phyloP scores from a whole-genome alignment of 2,797 vertebrate genomes.

The Gymnopithys bicolor region DNA sequence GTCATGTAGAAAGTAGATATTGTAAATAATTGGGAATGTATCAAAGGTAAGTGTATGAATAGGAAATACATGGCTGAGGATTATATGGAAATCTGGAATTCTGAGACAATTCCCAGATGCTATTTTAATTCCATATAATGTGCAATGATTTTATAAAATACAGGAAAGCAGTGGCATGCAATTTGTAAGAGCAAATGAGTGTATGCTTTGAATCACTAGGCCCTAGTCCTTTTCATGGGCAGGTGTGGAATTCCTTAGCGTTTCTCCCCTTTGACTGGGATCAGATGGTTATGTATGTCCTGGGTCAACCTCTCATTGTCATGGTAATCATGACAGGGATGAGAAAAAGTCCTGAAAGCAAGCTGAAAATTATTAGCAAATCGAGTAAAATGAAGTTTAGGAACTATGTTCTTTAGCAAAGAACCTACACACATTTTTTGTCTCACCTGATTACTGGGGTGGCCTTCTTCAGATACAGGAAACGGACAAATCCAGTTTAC shows the following conservation, averaged over 20 bases:
- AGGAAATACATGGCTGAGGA: not conserved
- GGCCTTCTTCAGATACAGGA: not conserved
- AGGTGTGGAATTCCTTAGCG: not conserved
- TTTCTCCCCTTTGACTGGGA: not conserved
- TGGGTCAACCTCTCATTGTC: not conserved
- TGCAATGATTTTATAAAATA: not conserved
- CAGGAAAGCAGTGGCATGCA: not conserved
- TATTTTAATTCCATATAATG: not conserved
- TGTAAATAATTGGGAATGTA: not conserved
- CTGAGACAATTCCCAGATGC: not conserved
- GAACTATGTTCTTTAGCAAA: not conserved
- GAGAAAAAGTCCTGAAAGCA: not conserved
- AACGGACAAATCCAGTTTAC: not conserved
- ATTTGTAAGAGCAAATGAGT: not conserved
- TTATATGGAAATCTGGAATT: not conserved
- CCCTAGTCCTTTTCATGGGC: not conserved
- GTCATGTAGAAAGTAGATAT: not conserved
- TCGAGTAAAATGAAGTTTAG: not conserved
- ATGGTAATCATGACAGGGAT: not conserved
- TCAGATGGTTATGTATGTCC: not conserved
- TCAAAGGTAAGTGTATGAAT: not conserved
- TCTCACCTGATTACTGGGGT: not conserved
- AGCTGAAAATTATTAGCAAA: not conserved
- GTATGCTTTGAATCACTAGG: not conserved
- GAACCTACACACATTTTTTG: not conserved